Evolutionary conservation across 1,140 invertebrate genomes (phyloP).

Genomic region (Dryas iulia): DNA sequence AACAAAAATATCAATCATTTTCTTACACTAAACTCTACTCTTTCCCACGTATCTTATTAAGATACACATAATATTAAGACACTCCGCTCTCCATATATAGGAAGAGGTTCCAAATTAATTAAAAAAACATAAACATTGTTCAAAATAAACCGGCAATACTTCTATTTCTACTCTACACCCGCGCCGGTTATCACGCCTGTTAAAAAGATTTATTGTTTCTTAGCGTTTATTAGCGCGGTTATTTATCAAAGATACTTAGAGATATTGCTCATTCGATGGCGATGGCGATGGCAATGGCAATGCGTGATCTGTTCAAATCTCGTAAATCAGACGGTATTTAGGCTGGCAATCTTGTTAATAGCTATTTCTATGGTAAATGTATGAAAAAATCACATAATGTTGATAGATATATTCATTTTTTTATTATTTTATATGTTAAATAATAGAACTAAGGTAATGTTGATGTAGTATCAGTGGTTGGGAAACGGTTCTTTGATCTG

Average conservation of each 20-base stretch:
- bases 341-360: constrained; percentile 50
- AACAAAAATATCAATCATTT: too few species aligned
- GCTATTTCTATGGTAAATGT: constrained; percentile 10
- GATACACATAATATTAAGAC: too few species aligned
- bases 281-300: constrained; percentile 32
- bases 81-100: too few species aligned
- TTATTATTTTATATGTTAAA: neutral
- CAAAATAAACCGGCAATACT: constrained; percentile 3
- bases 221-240: constrained; percentile 72
- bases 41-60: too few species aligned
- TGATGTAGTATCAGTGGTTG: too few species aligned
- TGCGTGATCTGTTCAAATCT: constrained; percentile 44
- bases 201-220: constrained; percentile 70
- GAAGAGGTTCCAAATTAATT: too few species aligned
- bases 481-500: too few species aligned
- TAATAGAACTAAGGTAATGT: too few species aligned
- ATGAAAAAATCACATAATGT: constrained; percentile 2
- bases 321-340: constrained; percentile 51
- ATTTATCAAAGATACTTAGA: constrained; percentile 72
- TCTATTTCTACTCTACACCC: constrained; percentile 19
- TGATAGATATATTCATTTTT: neutral
- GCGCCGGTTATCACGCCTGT: constrained; percentile 41
- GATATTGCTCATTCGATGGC: constrained; percentile 60
- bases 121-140: neutral
- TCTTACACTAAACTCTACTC: too few species aligned